Conservation (phyloP, 2,113 vertebrate genomes). For the Phoxinus phoxinus region DNA sequence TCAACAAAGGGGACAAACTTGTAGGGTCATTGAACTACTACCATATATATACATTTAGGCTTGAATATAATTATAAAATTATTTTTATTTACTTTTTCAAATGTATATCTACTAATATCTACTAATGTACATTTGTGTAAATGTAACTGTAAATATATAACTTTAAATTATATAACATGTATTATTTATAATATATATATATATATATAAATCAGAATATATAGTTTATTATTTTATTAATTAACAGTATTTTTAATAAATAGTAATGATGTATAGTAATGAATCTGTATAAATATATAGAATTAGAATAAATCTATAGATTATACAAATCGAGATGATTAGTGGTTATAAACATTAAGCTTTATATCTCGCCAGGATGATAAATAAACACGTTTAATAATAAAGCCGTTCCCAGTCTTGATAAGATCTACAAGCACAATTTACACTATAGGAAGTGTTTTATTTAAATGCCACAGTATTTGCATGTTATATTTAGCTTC, state of each 20-base stretch:
- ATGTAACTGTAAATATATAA: too few species aligned
- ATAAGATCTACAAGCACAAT: background rate
- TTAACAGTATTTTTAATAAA: background rate
- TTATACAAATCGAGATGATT: background rate
- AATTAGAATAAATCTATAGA: background rate
- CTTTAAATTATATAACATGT: too few species aligned
- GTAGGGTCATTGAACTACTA: too few species aligned
- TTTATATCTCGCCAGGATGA: background rate
- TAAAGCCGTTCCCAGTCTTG: background rate
- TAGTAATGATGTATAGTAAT: background rate
- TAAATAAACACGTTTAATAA: too few species aligned
- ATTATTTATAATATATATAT: too few species aligned
- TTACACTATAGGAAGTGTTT: background rate
- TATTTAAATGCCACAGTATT: background rate
- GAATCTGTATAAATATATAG: background rate
- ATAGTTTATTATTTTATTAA: background rate
- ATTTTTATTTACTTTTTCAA: too few species aligned
- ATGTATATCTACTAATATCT: too few species aligned
- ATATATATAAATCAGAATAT: too few species aligned
- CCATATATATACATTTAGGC: too few species aligned
- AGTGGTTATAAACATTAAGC: background rate
- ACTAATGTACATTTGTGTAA: too few species aligned
- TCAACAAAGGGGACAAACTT: too few species aligned
- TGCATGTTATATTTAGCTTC: slow-evolving; percentile 16
- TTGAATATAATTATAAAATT: too few species aligned